A percentile compares a stretch with the other conserved stretches of the same genome.
phyloP scores from a whole-genome alignment of 1,140 invertebrate species.

The Diuraphis noxia region DNA sequence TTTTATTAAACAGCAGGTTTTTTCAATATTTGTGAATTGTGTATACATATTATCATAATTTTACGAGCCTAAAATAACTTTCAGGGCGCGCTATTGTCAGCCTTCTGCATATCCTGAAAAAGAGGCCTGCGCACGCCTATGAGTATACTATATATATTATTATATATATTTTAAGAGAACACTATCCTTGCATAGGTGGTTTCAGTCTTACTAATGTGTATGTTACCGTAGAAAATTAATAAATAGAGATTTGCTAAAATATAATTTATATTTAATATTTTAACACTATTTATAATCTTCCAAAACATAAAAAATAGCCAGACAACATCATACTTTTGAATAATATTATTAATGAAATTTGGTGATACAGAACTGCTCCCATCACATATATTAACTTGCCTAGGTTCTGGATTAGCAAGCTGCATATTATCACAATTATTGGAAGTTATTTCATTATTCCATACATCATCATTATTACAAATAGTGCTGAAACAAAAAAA shows the following conservation, averaged over 20 bases:
- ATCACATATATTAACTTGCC: not conserved
- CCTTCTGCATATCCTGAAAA: too few relatives aligned
- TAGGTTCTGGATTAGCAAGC: conserved; percentile 42
- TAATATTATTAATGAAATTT: conserved; percentile 4
- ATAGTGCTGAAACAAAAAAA: not conserved
- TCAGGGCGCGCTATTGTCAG: too few relatives aligned
- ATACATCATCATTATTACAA: not conserved
- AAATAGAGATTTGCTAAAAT: not conserved
- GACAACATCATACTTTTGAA: conserved; percentile 29
- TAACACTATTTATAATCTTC: not conserved
- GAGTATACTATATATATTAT: too few relatives aligned
- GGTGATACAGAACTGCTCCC: not conserved
- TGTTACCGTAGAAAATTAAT: too few relatives aligned
- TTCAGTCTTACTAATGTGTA: too few relatives aligned
- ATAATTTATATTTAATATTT: not conserved
- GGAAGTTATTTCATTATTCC: not conserved
- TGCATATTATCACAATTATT: conserved; percentile 48
- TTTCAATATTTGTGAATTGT: too few relatives aligned
- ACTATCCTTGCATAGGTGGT: too few relatives aligned
- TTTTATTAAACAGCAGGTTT: too few relatives aligned
- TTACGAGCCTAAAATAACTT: too few relatives aligned
- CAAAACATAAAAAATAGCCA: not conserved
- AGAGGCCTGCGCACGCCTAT: too few relatives aligned
- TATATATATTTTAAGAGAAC: too few relatives aligned
- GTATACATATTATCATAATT: too few relatives aligned